Evolutionary conservation across 2,797 vertebrate species (phyloP).

Genomic region (Podargus strigoides): DNA sequence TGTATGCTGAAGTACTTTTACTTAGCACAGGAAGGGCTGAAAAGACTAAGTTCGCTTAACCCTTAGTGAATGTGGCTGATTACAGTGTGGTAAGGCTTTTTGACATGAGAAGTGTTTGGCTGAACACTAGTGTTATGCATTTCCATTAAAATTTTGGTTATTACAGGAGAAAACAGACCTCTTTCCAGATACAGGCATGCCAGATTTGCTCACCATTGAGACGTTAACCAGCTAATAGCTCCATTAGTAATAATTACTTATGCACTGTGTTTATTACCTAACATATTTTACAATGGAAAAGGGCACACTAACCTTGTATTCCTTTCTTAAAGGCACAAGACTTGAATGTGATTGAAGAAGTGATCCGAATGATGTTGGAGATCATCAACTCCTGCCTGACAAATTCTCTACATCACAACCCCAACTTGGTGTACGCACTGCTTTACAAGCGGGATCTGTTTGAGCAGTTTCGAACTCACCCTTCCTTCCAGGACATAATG

Average conservation of each 20-base stretch:
- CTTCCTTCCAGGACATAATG: conserved; percentile 98
- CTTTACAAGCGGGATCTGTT: conserved; percentile 98
- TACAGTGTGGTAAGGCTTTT: not conserved
- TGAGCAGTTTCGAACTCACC: conserved; percentile 93
- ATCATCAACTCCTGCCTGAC: conserved; percentile 97
- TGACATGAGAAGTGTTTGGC: not conserved
- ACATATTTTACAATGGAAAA: not conserved
- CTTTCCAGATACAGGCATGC: not conserved
- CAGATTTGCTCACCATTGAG: not conserved
- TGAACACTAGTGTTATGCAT: too few relatives aligned
- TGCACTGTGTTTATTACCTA: not conserved
- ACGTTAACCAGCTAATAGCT: not conserved
- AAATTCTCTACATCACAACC: conserved; percentile 95
- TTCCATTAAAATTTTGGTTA: not conserved
- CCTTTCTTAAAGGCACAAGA: conserved; percentile 86
- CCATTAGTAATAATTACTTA: not conserved
- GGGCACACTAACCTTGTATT: not conserved
- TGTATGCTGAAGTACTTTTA: not conserved
- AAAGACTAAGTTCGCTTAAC: not conserved
- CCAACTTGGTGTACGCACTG: conserved; percentile 93
- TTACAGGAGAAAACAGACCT: not conserved
- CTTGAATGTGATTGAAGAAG: conserved; percentile 95
- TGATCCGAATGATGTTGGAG: conserved; percentile 98
- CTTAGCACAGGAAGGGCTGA: not conserved
- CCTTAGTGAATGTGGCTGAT: not conserved